Conservation (phyloP, 2,888 invertebrate species). For the Antitype chi region DNA sequence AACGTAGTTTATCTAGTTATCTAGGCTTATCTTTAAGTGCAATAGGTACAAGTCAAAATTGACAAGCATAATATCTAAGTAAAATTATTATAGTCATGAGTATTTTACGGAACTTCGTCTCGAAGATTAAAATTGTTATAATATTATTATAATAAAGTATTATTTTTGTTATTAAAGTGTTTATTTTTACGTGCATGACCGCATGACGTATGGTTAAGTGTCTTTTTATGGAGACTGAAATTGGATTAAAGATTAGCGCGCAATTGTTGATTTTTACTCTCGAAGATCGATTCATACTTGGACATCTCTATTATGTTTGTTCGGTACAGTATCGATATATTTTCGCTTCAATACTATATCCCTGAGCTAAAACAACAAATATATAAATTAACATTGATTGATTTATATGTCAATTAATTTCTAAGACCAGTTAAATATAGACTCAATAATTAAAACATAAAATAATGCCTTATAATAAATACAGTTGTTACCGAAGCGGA, state of each 20-base stretch:
- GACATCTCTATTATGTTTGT: not conserved
- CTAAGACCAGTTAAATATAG: not conserved
- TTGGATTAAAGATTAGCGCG: slow-evolving; percentile 59
- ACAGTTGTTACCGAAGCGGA: not conserved
- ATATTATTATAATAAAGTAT: slow-evolving; percentile 63
- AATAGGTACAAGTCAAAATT: slow-evolving; percentile 85
- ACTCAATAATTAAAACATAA: not conserved
- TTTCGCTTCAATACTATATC: not conserved
- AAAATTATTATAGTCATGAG: slow-evolving; percentile 55
- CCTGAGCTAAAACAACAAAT: not conserved
- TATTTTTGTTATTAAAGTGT: slow-evolving; percentile 63
- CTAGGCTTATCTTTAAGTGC: slow-evolving; percentile 75
- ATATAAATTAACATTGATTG: not conserved
- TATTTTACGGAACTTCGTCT: slow-evolving; percentile 42
- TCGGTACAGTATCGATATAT: slow-evolving; percentile 1
- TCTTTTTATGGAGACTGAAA: slow-evolving; percentile 71
- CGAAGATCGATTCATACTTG: slow-evolving; percentile 1
- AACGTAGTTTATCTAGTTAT: slow-evolving; percentile 70
- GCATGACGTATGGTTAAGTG: slow-evolving; percentile 65
- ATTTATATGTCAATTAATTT: not conserved
- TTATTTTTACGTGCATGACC: slow-evolving; percentile 65
- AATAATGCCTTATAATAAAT: not conserved
- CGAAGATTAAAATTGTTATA: slow-evolving; percentile 61
- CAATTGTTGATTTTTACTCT: slow-evolving; percentile 48
- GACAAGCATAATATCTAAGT: slow-evolving; percentile 74